These are phyloP conservation scores for Xenopus borealis DNA, from an alignment of 2,113 vertebrate species.

Conservation along the genomic window DNA sequence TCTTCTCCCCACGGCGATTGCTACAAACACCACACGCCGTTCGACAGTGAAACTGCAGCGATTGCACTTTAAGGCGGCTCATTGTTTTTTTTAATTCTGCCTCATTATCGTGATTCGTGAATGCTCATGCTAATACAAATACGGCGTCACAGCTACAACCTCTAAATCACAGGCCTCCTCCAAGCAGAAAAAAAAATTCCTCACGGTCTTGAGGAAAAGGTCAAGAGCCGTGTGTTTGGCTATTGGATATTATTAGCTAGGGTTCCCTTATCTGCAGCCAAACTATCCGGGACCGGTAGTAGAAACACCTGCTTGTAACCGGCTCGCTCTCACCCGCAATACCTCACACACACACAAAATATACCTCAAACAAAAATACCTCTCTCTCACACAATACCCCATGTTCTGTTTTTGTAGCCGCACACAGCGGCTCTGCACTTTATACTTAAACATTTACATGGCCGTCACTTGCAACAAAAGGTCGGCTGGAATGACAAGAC, in stretches of 20 bases:
- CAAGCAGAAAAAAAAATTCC: slow-evolving; percentile 20
- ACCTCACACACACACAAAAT: too few relatives aligned
- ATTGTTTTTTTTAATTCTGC: not conserved
- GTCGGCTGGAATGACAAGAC: too few relatives aligned
- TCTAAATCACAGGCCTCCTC: slow-evolving; percentile 18
- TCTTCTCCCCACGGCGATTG: not conserved
- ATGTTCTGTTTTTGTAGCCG: too few relatives aligned
- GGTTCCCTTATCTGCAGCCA: slow-evolving; percentile 42
- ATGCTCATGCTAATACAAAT: slow-evolving; percentile 15
- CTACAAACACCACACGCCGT: not conserved
- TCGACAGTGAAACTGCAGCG: not conserved
- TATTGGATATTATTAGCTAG: slow-evolving; percentile 45
- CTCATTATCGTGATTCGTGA: slow-evolving; percentile 10
- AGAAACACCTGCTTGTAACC: slow-evolving; percentile 29
- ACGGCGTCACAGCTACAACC: slow-evolving; percentile 3
- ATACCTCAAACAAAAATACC: too few relatives aligned
- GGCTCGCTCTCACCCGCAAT: not conserved
- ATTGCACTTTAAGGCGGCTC: not conserved
- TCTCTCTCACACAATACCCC: too few relatives aligned
- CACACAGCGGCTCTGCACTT: too few relatives aligned
- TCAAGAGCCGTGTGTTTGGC: slow-evolving; percentile 30
- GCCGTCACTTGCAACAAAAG: too few relatives aligned
- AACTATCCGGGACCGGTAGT: slow-evolving; percentile 30
- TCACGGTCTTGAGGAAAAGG: slow-evolving; percentile 28
- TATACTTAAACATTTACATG: too few relatives aligned